phyloP scores from a whole-genome alignment of 2,888 invertebrate genomes.

The Cantharis flavilabris region DNA sequence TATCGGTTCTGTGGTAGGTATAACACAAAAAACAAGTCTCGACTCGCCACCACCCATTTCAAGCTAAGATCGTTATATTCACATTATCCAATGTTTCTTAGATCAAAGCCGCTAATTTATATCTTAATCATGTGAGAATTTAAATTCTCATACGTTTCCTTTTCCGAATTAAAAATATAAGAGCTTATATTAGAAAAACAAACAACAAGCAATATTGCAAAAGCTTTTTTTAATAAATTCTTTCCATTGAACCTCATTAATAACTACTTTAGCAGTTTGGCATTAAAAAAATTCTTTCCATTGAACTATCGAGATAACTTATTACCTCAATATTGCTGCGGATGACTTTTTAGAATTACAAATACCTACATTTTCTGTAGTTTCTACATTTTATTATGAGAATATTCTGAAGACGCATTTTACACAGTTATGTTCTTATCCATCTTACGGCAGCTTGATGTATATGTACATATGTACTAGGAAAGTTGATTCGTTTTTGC shows the following conservation, averaged over 20 bases:
- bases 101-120: conserved; percentile 4
- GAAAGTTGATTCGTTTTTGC: background rate
- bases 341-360: too few species aligned
- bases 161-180: background rate
- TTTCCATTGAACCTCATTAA: background rate
- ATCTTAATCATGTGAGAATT: background rate
- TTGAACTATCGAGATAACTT: background rate
- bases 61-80: conserved; percentile 10
- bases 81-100: conserved; percentile 6
- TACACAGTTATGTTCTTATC: background rate
- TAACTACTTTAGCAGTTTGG: background rate
- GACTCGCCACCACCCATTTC: conserved; percentile 10
- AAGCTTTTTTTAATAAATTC: background rate
- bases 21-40: background rate
- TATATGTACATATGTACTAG: background rate
- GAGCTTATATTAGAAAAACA: background rate
- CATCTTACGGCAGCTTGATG: background rate
- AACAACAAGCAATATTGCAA: background rate
- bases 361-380: background rate
- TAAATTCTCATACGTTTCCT: background rate
- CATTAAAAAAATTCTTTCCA: background rate
- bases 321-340: too few species aligned
- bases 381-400: background rate
- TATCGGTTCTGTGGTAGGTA: conserved; percentile 15
- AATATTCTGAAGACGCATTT: background rate